phyloP scores from a whole-genome alignment of 2,888 invertebrate species.

The Conus canariensis region DNA sequence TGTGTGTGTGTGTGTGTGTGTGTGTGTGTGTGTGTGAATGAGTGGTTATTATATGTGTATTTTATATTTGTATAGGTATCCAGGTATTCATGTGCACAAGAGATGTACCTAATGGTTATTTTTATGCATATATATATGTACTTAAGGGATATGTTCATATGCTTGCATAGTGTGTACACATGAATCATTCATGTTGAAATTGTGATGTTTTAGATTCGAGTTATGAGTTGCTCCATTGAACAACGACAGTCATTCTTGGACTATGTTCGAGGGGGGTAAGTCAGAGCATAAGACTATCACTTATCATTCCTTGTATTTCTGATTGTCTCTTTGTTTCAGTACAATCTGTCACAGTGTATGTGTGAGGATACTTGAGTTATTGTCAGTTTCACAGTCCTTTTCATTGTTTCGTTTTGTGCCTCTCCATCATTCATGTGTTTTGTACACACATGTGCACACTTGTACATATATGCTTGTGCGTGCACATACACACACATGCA shows the following conservation, averaged over 20 bases:
- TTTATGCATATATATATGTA: no score
- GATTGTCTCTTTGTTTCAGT: background rate
- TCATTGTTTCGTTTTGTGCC: no score
- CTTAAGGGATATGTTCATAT: no score
- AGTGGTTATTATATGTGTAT: background rate
- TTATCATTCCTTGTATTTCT: background rate
- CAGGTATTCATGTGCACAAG: background rate
- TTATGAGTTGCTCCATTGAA: conserved; percentile 71
- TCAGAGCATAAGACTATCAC: background rate
- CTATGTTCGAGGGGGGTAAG: conserved; percentile 81
- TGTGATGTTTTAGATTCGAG: conserved; percentile 58
- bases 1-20: background rate
- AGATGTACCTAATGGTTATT: no score
- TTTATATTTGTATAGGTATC: background rate
- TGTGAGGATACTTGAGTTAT: no score
- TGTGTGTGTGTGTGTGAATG: background rate
- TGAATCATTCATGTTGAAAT: no score
- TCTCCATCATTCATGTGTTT: no score
- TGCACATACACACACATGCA: background rate
- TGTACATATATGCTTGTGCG: background rate
- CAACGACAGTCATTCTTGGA: conserved; percentile 81
- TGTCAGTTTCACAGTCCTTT: no score
- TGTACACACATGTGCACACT: background rate
- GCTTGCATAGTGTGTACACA: no score
- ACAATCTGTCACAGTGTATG: no score